These are phyloP conservation scores for Bradynema listronoti DNA, from an alignment of 1,140 invertebrate genomes.

Conservation along the genomic window DNA sequence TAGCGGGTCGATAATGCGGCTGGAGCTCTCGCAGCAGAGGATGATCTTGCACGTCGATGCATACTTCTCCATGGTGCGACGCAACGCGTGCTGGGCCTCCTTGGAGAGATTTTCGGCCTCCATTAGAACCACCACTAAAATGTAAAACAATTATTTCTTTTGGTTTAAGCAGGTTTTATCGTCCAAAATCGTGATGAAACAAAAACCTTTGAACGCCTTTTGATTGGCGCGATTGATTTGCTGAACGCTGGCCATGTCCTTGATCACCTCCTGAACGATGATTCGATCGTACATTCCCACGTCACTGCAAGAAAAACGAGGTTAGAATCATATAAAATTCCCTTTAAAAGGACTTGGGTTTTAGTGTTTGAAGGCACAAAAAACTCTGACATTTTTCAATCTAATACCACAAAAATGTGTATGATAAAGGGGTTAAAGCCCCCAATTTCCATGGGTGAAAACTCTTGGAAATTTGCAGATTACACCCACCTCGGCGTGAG, in stretches of 20 bases:
- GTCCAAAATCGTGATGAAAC: background rate
- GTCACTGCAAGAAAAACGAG: slow-evolving; percentile 70
- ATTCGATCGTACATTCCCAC: slow-evolving; percentile 90
- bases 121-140: slow-evolving; percentile 78
- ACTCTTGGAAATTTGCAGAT: no score
- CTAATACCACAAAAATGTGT: no score
- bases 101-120: slow-evolving; percentile 92
- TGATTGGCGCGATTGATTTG: slow-evolving; percentile 63
- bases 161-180: no score
- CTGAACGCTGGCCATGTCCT: slow-evolving; percentile 86
- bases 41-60: slow-evolving; percentile 87
- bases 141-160: no score
- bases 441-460: no score
- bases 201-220: slow-evolving; percentile 76
- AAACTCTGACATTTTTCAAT: no score
- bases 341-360: no score
- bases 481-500: slow-evolving; percentile 76
- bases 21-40: slow-evolving; percentile 86
- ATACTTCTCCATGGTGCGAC: slow-evolving; percentile 99
- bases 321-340: no score
- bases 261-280: slow-evolving; percentile 94
- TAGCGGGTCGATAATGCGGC: slow-evolving; percentile 89
- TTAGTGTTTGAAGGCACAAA: no score
- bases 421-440: no score
- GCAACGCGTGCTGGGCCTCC: slow-evolving; percentile 92